Evolutionary conservation across 1,140 invertebrate species (phyloP), one percentile per base, ranked within the genome.

Genomic region (fruit fly (Drosophila melanogaster)): DNA sequence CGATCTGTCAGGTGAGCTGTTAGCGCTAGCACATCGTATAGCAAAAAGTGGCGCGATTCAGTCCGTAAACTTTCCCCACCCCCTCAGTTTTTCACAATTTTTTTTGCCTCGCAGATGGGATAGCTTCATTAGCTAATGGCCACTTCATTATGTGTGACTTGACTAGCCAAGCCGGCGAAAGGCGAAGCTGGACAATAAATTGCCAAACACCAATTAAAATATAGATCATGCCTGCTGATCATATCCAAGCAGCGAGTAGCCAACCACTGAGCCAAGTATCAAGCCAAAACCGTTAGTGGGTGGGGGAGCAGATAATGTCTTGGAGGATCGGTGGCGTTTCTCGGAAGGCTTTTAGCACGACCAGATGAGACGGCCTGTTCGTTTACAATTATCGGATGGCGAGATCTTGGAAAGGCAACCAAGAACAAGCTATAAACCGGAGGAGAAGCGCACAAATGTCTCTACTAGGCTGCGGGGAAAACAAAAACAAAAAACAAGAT

Each of bases 91-190:
- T 38, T 17, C 24, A 33, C 17, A 15, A 19, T 70, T 70, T 56
- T 56, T 65, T 73, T 46, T 12, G 38, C 14, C 46, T 72, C 11
- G 33, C 3, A 15, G 41, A 41, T 69, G 70, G 67, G 56, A 87
- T 80, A 87, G 83, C 83, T 89, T 87, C 84, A 87, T 87, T 87
- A 87, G 83, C 66, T 87, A 89, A 87, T 87, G 71, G 83, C 56
- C 79, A 79, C 79, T 87, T 86, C 59, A 83, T 87, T 81, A 79
- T 69, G 33, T 53, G 37, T 50, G 44, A 38, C 43, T 35, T 46
- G 44, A 38, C 43, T 35, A 17, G 35, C 58, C 56, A 41, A 50
- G 41, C 60, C 24, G 33, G 15, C 46, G 40, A 55, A 55, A 59
- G 57, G 53, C 58, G 43, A 46, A 22, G 30, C 65, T 67, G 49